phyloP scores from a whole-genome alignment of 2,888 invertebrate genomes.

The Xylota sylvarum region DNA sequence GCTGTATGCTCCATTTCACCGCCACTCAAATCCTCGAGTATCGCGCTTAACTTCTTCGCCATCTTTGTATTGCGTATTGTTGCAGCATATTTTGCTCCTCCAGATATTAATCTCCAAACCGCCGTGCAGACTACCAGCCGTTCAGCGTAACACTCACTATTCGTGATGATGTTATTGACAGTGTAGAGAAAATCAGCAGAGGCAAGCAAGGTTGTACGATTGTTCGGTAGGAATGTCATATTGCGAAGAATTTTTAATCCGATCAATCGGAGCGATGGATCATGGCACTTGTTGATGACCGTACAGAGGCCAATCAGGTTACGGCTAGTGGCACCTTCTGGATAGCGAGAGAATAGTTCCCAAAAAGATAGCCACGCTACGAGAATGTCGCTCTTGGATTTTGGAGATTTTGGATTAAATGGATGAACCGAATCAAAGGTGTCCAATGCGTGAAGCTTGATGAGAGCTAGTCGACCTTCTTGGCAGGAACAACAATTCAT shows the following conservation, averaged over 20 bases:
- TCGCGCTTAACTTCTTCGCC: constrained; percentile 78
- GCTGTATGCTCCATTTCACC: constrained; percentile 66
- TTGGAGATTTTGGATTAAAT: constrained; percentile 78
- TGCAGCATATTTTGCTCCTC: constrained; percentile 82
- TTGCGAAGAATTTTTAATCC: constrained; percentile 83
- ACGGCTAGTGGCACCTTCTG: constrained; percentile 80
- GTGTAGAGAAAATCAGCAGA: constrained; percentile 79
- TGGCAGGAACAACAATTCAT: constrained; percentile 83
- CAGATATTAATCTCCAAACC: constrained; percentile 82
- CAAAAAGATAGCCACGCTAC: constrained; percentile 82
- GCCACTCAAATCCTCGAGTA: constrained; percentile 78
- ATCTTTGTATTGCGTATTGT: constrained; percentile 82
- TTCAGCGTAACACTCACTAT: constrained; percentile 80
- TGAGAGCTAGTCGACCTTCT: constrained; percentile 82
- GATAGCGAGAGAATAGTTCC: constrained; percentile 83
- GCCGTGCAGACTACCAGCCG: constrained; percentile 80
- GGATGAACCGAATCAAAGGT: constrained; percentile 82
- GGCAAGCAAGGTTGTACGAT: constrained; percentile 80
- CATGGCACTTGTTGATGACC: constrained; percentile 78
- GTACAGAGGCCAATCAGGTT: constrained; percentile 80
- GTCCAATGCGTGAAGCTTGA: constrained; percentile 81
- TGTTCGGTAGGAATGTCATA: constrained; percentile 82
- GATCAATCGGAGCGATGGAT: constrained; percentile 78
- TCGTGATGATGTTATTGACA: constrained; percentile 79
- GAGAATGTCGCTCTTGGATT: constrained; percentile 80